phyloP scores from a whole-genome alignment of 2,888 invertebrate genomes.

The Diarsia rubi region DNA sequence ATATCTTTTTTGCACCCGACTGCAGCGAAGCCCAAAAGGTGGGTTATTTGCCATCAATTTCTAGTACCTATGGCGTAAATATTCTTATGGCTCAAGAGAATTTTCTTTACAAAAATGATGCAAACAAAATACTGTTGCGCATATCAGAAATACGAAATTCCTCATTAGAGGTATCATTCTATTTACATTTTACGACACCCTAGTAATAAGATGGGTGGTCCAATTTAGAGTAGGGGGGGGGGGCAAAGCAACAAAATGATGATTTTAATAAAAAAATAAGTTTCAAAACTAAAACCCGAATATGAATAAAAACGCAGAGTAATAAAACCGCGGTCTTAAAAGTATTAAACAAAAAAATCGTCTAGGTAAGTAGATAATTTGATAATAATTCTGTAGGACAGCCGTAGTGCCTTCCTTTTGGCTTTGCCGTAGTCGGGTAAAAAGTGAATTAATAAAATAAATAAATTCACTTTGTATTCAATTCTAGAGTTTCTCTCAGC shows the following conservation, averaged over 20 bases:
- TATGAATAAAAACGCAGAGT: too few species aligned
- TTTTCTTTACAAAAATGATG: neutral
- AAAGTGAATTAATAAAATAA: too few species aligned
- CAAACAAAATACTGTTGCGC: constrained; percentile 6
- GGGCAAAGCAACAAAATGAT: constrained; percentile 7
- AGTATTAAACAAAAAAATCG: too few species aligned
- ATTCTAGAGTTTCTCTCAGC: neutral
- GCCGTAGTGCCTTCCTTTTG: too few species aligned
- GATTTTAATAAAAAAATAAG: too few species aligned
- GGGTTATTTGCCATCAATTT: neutral
- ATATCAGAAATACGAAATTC: constrained; percentile 8
- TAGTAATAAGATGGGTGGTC: constrained; percentile 8
- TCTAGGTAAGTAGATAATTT: too few species aligned
- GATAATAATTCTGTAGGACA: too few species aligned
- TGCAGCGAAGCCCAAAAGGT: too few species aligned
- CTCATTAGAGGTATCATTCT: neutral
- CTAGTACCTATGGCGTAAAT: neutral
- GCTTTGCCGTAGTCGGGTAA: too few species aligned
- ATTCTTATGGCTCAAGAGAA: neutral
- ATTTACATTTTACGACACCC: constrained; percentile 19
- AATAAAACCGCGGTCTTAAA: too few species aligned
- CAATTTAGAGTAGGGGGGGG: constrained; percentile 10
- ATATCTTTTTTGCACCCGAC: neutral
- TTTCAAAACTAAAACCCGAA: too few species aligned
- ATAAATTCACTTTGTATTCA: neutral